phyloP scores from a whole-genome alignment of 2,888 invertebrate genomes.

The Meloe dianella region DNA sequence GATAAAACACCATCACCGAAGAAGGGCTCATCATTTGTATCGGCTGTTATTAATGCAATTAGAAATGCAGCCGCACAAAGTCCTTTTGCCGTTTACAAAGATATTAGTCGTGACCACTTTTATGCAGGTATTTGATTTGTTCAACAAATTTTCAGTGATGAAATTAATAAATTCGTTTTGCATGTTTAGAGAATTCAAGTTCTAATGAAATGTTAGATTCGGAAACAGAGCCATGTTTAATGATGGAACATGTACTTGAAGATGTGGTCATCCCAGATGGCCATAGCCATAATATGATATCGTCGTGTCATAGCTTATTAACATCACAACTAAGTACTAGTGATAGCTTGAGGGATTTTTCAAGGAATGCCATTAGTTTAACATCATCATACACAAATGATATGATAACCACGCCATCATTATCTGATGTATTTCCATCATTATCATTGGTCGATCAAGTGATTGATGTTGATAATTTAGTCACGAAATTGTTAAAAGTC shows the following conservation, averaged over 20 bases:
- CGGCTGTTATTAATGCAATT: slow-evolving; percentile 75
- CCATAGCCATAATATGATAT: slow-evolving; percentile 71
- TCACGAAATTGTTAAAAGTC: slow-evolving; percentile 75
- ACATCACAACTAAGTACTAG: slow-evolving; percentile 55
- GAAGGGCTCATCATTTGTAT: slow-evolving; percentile 71
- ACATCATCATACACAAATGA: slow-evolving; percentile 52
- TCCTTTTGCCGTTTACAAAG: slow-evolving; percentile 46
- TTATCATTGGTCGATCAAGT: slow-evolving; percentile 74
- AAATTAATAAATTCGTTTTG: slow-evolving; percentile 12
- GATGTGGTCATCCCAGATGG: slow-evolving; percentile 71
- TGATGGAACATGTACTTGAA: slow-evolving; percentile 78
- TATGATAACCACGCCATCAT: slow-evolving; percentile 40
- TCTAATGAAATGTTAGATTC: slow-evolving; percentile 81
- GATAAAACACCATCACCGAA: slow-evolving; percentile 65
- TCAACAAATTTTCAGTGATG: not conserved
- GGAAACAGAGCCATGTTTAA: slow-evolving; percentile 81
- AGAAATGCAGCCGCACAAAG: slow-evolving; percentile 63
- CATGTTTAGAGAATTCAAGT: slow-evolving; percentile 68
- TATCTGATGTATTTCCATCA: slow-evolving; percentile 63
- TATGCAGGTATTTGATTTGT: slow-evolving; percentile 44
- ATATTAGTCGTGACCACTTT: slow-evolving; percentile 52
- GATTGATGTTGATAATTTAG: slow-evolving; percentile 75
- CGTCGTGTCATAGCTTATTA: slow-evolving; percentile 65
- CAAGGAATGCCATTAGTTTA: slow-evolving; percentile 60
- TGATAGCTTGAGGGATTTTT: slow-evolving; percentile 78